Evolutionary conservation across 2,113 vertebrate genomes (phyloP).

Genomic region (Silurus asotus): DNA sequence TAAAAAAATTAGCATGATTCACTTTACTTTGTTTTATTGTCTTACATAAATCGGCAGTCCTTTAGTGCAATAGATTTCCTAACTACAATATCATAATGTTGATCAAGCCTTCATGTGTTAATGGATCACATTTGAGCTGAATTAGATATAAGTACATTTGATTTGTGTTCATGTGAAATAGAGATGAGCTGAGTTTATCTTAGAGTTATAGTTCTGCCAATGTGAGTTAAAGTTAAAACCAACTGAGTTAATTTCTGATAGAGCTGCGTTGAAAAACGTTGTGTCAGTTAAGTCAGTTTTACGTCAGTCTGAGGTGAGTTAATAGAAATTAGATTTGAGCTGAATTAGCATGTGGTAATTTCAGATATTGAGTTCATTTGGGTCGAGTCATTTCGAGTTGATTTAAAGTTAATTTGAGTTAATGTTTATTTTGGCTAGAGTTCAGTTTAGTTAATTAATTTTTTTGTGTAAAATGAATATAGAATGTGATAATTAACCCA

Average conservation of each 20-base stretch:
- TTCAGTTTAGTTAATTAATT: neutral
- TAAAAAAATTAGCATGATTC: too few relatives aligned
- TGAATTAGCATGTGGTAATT: too few relatives aligned
- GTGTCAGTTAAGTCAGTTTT: neutral
- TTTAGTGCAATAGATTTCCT: neutral
- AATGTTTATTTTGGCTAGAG: neutral
- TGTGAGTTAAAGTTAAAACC: neutral
- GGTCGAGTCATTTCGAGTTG: neutral
- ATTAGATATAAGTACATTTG: too few relatives aligned
- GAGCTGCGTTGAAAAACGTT: neutral
- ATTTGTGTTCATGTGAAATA: too few relatives aligned
- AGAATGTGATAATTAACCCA: neutral
- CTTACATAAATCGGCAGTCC: neutral
- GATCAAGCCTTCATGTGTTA: too few relatives aligned
- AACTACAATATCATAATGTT: too few relatives aligned
- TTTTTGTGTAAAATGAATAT: neutral
- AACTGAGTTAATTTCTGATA: neutral
- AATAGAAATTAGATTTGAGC: neutral
- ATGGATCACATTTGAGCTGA: too few relatives aligned
- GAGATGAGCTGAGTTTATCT: too few relatives aligned
- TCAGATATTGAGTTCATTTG: neutral
- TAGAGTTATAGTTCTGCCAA: too few relatives aligned
- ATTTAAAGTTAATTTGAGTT: neutral
- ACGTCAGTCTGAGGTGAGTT: too few relatives aligned
- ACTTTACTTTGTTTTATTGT: neutral